Evolutionary conservation across 2,113 vertebrate species (phyloP).

Genomic region (Oceanodroma tethys): DNA sequence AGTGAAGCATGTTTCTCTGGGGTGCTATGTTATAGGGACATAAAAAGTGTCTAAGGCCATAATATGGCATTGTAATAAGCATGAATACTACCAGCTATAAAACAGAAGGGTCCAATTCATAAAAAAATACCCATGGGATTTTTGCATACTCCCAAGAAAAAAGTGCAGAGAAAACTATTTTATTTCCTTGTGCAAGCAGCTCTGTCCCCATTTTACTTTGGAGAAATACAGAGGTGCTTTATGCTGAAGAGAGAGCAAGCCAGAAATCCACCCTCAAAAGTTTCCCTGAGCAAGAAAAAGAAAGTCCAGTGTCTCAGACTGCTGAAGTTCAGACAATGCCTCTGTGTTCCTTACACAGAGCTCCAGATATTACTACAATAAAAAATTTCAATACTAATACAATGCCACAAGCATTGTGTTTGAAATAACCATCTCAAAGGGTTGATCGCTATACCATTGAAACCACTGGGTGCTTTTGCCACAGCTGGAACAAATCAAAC

Average conservation of each 20-base stretch:
- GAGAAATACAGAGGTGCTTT: conserved; percentile 25
- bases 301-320: not conserved
- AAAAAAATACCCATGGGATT: conserved; percentile 68
- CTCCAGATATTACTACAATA: not conserved
- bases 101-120: conserved; percentile 69
- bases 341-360: not conserved
- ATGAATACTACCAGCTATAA: conserved; percentile 55
- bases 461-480: not conserved
- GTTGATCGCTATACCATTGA: not conserved
- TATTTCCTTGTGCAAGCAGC: conserved; percentile 50
- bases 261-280: not conserved
- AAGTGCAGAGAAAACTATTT: conserved; percentile 24
- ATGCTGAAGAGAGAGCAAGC: not conserved
- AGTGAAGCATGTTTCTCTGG: conserved; percentile 62
- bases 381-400: not conserved
- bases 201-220: not conserved
- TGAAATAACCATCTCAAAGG: not conserved
- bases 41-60: conserved; percentile 63
- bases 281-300: not conserved
- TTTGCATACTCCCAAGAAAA: conserved; percentile 49
- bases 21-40: conserved; percentile 42
- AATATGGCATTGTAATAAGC: conserved; percentile 64
- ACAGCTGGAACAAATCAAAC: not conserved
- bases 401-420: not conserved
- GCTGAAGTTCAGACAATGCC: not conserved